Percentiles rank a stretch among this genome's conserved stretches.
phyloP scores from a whole-genome alignment of 2,113 vertebrate species.

The Macroglossus sobrinus region DNA sequence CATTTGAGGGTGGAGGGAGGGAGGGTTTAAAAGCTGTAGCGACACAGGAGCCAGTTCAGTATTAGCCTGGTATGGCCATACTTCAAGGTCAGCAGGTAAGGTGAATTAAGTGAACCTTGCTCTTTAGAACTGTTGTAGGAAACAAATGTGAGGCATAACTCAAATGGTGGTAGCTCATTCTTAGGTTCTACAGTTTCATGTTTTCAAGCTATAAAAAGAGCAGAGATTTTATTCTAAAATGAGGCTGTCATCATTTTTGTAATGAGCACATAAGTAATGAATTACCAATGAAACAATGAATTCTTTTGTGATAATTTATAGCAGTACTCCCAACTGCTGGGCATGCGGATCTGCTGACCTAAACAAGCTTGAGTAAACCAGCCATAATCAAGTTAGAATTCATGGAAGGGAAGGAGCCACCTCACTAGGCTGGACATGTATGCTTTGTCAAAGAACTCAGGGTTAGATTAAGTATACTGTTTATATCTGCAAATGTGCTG shows the following conservation, averaged over 20 bases:
- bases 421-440: neutral
- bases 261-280: neutral
- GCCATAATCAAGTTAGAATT: neutral
- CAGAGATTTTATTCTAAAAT: neutral
- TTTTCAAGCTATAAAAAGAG: slow-evolving; percentile 17
- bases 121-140: neutral
- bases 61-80: neutral
- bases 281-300: slow-evolving; percentile 19
- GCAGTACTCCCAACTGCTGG: neutral
- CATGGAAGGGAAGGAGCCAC: neutral
- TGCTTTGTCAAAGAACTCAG: neutral
- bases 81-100: neutral
- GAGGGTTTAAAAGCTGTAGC: neutral
- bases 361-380: neutral
- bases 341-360: neutral
- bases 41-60: neutral
- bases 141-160: neutral
- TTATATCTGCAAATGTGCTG: neutral
- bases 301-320: neutral
- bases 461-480: neutral
- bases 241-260: neutral
- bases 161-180: neutral
- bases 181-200: neutral
- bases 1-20: neutral
- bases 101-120: neutral